These are phyloP conservation scores for Synanthedon formicaeformis DNA, from an alignment of 2,888 invertebrate genomes.

Conservation along the genomic window DNA sequence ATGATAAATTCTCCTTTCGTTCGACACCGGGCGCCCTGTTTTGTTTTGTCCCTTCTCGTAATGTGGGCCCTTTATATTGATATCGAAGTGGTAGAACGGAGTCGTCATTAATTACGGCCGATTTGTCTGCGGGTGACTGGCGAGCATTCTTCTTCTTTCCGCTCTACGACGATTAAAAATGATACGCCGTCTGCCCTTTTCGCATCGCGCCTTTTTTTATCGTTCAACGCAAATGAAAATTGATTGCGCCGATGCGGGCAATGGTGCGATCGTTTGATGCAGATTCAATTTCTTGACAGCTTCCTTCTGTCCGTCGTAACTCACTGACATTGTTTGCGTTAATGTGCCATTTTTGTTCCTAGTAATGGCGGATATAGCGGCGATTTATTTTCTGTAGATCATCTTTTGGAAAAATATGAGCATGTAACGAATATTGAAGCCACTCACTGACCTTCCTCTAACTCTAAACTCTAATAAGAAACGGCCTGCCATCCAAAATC, in stretches of 20 bases:
- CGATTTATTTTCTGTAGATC: too few species aligned
- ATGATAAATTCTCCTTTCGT: slow-evolving; percentile 70
- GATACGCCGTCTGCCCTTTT: slow-evolving; percentile 40
- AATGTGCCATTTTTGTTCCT: slow-evolving; percentile 15
- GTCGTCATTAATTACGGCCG: slow-evolving; percentile 63
- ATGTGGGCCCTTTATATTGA: slow-evolving; percentile 51
- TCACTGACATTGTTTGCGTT: slow-evolving; percentile 10
- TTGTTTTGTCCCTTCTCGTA: slow-evolving; percentile 59
- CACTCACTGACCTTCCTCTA: too few species aligned
- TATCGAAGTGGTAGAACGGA: slow-evolving; percentile 46
- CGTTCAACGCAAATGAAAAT: slow-evolving; percentile 48
- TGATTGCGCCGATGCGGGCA: slow-evolving; percentile 51
- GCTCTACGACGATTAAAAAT: slow-evolving; percentile 59
- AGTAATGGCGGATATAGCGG: background rate
- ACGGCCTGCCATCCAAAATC: too few species aligned
- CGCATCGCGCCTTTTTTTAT: slow-evolving; percentile 12
- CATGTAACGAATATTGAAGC: too few species aligned
- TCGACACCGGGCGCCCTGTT: slow-evolving; percentile 58
- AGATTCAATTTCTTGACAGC: slow-evolving; percentile 43
- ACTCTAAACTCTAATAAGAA: too few species aligned
- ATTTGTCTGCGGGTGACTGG: slow-evolving; percentile 63
- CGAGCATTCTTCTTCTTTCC: slow-evolving; percentile 43
- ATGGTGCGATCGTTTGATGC: slow-evolving; percentile 48
- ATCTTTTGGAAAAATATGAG: too few species aligned
- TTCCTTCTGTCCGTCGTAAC: slow-evolving; percentile 37